Conservation (phyloP, 2,888 invertebrate genomes). For the Hemicrepidius hirtus region DNA sequence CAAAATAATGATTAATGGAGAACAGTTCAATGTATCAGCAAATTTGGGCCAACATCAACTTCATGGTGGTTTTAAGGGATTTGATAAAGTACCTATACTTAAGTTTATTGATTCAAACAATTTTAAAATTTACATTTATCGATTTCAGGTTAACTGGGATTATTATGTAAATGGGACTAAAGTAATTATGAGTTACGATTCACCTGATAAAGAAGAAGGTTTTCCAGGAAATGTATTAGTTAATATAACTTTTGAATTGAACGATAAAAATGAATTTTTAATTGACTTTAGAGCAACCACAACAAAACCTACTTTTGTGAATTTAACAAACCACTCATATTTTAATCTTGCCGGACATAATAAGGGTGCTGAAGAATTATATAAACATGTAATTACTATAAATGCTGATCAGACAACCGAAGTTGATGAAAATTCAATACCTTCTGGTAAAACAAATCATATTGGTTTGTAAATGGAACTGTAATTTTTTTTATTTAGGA, state of each 20-base stretch:
- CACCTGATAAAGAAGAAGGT: conserved; percentile 88
- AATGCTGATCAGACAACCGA: conserved; percentile 87
- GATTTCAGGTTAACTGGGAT: conserved; percentile 79
- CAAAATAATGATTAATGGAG: conserved; percentile 80
- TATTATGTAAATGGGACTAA: conserved; percentile 76
- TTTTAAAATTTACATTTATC: background rate
- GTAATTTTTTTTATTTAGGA: conserved; percentile 71
- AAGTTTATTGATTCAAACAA: too few relatives aligned
- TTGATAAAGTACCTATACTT: conserved; percentile 82
- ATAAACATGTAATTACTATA: conserved; percentile 82
- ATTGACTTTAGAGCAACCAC: conserved; percentile 85
- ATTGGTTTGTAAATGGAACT: background rate
- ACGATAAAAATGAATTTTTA: conserved; percentile 82
- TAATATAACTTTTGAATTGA: conserved; percentile 82
- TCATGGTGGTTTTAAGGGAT: conserved; percentile 90
- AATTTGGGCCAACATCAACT: conserved; percentile 84
- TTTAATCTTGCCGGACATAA: conserved; percentile 96
- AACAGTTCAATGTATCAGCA: conserved; percentile 80
- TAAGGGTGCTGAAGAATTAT: conserved; percentile 78
- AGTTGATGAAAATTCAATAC: conserved; percentile 81
- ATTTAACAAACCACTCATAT: conserved; percentile 91
- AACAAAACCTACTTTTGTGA: conserved; percentile 87
- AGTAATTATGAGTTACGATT: conserved; percentile 84
- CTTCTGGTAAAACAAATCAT: conserved; percentile 85
- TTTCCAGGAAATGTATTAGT: conserved; percentile 90